Percentiles rank a stretch among this genome's conserved stretches.
Evolutionary conservation across 2,888 invertebrate genomes (phyloP).

Genomic region (Operophtera brumata): DNA sequence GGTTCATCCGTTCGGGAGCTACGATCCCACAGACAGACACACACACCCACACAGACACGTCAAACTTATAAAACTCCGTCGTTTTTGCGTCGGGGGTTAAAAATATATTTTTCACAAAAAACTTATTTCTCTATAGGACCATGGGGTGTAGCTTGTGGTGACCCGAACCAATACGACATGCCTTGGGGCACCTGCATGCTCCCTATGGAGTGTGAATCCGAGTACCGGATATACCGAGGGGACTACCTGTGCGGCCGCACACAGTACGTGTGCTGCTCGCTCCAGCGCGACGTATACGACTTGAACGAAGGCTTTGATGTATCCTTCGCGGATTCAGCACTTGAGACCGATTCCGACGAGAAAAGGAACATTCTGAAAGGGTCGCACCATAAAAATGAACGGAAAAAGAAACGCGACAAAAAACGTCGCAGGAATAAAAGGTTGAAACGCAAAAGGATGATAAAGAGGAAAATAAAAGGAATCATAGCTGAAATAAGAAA

Average conservation of each 20-base stretch:
- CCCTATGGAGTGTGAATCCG: constrained; percentile 60
- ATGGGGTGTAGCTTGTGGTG: constrained; percentile 70
- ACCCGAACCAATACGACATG: constrained; percentile 67
- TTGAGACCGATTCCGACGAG: constrained; percentile 56
- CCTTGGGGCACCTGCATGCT: constrained; percentile 70
- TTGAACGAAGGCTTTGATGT: constrained; percentile 64
- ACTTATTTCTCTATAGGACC: constrained; percentile 49
- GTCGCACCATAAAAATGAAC: constrained; percentile 38
- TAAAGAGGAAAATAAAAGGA: constrained; percentile 52
- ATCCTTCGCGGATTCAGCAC: constrained; percentile 56
- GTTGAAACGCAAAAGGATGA: constrained; percentile 50
- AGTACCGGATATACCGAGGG: constrained; percentile 65
- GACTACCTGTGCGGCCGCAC: constrained; percentile 65
- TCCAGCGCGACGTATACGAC: constrained; percentile 60
- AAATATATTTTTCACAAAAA: too few species aligned
- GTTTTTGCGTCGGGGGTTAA: too few species aligned
- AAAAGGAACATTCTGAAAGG: constrained; percentile 30
- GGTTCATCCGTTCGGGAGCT: too few species aligned
- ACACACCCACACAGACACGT: too few species aligned
- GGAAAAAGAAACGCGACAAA: constrained; percentile 32
- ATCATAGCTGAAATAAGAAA: constrained; percentile 57
- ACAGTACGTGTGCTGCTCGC: constrained; percentile 60
- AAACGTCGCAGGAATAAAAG: constrained; percentile 43
- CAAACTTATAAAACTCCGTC: too few species aligned
- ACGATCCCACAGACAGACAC: too few species aligned